Evolutionary conservation across 2,888 invertebrate genomes (phyloP).

Genomic region (Carcina quercana): DNA sequence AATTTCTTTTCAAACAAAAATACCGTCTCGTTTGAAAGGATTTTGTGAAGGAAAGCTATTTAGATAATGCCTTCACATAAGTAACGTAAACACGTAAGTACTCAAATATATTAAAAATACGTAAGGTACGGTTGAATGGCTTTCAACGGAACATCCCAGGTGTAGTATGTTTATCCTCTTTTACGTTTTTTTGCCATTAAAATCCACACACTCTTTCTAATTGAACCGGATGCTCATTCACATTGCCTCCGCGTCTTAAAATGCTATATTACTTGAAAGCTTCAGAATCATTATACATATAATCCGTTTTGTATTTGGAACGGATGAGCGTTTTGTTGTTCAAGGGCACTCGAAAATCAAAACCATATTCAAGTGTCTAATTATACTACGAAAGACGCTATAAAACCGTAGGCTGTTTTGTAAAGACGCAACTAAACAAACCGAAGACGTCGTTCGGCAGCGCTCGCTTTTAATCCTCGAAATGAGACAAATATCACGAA

Average conservation of each 20-base stretch:
- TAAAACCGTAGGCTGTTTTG: conserved; percentile 50
- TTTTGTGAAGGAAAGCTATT: no score
- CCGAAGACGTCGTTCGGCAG: conserved; percentile 54
- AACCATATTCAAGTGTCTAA: conserved; percentile 56
- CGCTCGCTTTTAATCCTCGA: conserved; percentile 65
- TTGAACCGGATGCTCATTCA: conserved; percentile 54
- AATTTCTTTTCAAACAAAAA: no score
- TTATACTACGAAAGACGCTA: conserved; percentile 50
- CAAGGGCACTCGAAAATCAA: conserved; percentile 45
- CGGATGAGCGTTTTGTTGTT: conserved; percentile 59
- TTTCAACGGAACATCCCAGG: no score
- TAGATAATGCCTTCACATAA: no score
- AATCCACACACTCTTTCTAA: conserved; percentile 34
- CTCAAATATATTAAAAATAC: no score
- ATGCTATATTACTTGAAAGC: conserved; percentile 30
- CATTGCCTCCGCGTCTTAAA: conserved; percentile 37
- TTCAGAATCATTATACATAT: conserved; percentile 39
- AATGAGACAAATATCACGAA: conserved; percentile 71
- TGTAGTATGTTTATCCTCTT: conserved; percentile 26
- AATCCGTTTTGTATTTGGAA: conserved; percentile 44
- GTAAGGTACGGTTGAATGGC: no score
- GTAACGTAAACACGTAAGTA: no score
- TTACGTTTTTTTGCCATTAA: conserved; percentile 26
- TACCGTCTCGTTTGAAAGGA: no score
- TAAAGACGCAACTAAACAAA: conserved; percentile 57